A percentile compares a stretch with the other conserved stretches of the same genome.
These are phyloP conservation scores for Porites australiensis DNA, from an alignment of 64 coral and sea anemone genomes.

Conservation along the genomic window DNA sequence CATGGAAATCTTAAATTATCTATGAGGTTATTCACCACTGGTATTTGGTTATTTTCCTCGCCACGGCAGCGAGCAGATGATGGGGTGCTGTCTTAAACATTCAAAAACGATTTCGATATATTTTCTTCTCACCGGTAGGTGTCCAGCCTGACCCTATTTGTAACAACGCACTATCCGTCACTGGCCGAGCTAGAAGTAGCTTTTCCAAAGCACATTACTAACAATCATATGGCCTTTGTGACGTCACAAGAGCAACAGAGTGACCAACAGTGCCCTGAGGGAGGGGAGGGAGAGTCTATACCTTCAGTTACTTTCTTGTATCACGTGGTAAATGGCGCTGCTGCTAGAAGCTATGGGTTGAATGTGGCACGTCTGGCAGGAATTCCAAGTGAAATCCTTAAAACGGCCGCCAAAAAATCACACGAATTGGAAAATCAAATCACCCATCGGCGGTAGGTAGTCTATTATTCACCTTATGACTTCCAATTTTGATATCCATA, in stretches of 20 bases:
- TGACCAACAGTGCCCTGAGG: background rate
- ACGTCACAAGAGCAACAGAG: constrained; percentile 66
- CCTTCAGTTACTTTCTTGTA: constrained; percentile 85
- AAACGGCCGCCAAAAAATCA: constrained; percentile 65
- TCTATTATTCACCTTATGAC: no score
- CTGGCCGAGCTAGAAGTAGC: constrained; percentile 76
- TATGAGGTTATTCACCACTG: no score
- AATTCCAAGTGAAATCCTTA: constrained; percentile 62
- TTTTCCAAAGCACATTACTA: constrained; percentile 70
- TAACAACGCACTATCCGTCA: constrained; percentile 91
- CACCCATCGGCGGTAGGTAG: constrained; percentile 54
- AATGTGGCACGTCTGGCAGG: constrained; percentile 89
- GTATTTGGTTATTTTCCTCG: no score
- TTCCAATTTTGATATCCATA: no score
- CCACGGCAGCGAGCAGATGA: no score
- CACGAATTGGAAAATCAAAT: constrained; percentile 73
- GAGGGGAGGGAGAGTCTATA: constrained; percentile 2
- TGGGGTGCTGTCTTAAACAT: no score
- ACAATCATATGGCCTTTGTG: constrained; percentile 95
- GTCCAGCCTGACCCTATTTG: constrained; percentile 79
- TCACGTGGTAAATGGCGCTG: constrained; percentile 79
- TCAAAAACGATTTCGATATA: no score
- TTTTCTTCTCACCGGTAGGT: constrained; percentile 35
- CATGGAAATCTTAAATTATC: no score
- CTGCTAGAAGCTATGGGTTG: constrained; percentile 89